These are phyloP conservation scores for Aspidiotus destructor DNA, from an alignment of 2,888 invertebrate genomes.

Conservation along the genomic window DNA sequence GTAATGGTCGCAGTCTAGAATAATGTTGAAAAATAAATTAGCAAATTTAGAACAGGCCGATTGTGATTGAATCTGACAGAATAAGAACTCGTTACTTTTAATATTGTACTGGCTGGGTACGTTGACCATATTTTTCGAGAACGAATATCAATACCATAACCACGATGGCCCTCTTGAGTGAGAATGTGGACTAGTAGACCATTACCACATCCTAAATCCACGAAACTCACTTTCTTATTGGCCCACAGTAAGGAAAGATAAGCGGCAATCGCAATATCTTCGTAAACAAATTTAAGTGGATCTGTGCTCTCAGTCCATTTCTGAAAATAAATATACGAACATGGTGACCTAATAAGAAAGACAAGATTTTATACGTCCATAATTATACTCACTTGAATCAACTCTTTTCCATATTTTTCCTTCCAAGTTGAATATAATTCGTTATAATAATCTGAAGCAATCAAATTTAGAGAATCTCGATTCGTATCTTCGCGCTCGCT, in stretches of 20 bases:
- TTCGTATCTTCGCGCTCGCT: neutral
- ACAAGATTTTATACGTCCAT: neutral
- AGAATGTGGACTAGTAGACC: slow-evolving; percentile 84
- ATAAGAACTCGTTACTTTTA: slow-evolving; percentile 49
- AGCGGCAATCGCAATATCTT: slow-evolving; percentile 88
- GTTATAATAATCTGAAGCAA: slow-evolving; percentile 52
- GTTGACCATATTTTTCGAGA: slow-evolving; percentile 79
- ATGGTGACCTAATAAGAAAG: neutral
- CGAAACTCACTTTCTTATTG: slow-evolving; percentile 50
- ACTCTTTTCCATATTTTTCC: slow-evolving; percentile 61
- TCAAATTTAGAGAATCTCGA: slow-evolving; percentile 9
- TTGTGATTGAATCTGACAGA: neutral
- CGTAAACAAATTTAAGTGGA: slow-evolving; percentile 88
- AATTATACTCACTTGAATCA: slow-evolving; percentile 53
- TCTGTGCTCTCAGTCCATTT: slow-evolving; percentile 90
- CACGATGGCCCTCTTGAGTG: slow-evolving; percentile 68
- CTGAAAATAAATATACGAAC: slow-evolving; percentile 41
- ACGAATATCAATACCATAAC: slow-evolving; percentile 75
- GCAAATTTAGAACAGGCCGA: neutral
- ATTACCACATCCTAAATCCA: slow-evolving; percentile 96
- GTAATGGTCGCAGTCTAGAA: slow-evolving; percentile 56
- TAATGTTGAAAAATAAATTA: slow-evolving; percentile 23
- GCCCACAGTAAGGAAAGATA: slow-evolving; percentile 76
- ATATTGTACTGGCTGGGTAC: slow-evolving; percentile 54
- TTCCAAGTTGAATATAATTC: slow-evolving; percentile 63